Percentiles rank a stretch among this genome's conserved stretches.
Evolutionary conservation across 1,140 invertebrate genomes (phyloP).

Genomic region (Drosophila malerkotliana): DNA sequence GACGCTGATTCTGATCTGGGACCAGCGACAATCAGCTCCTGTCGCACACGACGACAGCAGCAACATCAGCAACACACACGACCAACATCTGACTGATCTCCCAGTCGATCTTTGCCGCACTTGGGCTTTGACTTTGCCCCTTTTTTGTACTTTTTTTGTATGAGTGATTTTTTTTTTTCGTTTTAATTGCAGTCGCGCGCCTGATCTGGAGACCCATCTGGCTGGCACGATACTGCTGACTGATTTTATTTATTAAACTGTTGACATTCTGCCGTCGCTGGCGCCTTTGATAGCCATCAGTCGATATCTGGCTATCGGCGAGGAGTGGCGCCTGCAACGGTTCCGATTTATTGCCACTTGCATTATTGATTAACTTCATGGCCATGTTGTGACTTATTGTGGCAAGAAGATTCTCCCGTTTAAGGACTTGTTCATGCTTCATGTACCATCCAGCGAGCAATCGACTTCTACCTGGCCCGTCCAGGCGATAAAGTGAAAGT

Average conservation of each 20-base stretch:
- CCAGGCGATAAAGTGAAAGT: constrained; percentile 52
- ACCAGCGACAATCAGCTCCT: constrained; percentile 65
- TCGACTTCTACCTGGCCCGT: not conserved
- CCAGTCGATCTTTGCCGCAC: constrained; percentile 44
- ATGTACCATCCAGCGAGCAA: not conserved
- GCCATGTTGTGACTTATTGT: constrained; percentile 42
- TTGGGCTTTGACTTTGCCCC: constrained; percentile 38
- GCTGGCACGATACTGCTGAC: constrained; percentile 54
- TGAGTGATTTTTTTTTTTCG: constrained; percentile 9
- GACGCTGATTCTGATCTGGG: constrained; percentile 45
- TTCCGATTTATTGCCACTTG: constrained; percentile 60
- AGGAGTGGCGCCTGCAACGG: constrained; percentile 59
- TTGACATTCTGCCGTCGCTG: constrained; percentile 63
- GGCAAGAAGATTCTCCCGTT: constrained; percentile 9
- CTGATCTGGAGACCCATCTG: constrained; percentile 33
- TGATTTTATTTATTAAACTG: constrained; percentile 80
- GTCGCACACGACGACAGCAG: constrained; percentile 51
- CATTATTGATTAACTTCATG: constrained; percentile 50
- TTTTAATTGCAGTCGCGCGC: constrained; percentile 69
- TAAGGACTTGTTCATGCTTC: not conserved
- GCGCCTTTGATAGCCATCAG: constrained; percentile 57
- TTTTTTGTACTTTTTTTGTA: constrained; percentile 23
- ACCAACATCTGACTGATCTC: constrained; percentile 17
- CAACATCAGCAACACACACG: constrained; percentile 16
- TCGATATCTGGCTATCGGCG: constrained; percentile 52